Evolutionary conservation across 2,797 vertebrate species (phyloP).

Genomic region (Anabas testudineus): DNA sequence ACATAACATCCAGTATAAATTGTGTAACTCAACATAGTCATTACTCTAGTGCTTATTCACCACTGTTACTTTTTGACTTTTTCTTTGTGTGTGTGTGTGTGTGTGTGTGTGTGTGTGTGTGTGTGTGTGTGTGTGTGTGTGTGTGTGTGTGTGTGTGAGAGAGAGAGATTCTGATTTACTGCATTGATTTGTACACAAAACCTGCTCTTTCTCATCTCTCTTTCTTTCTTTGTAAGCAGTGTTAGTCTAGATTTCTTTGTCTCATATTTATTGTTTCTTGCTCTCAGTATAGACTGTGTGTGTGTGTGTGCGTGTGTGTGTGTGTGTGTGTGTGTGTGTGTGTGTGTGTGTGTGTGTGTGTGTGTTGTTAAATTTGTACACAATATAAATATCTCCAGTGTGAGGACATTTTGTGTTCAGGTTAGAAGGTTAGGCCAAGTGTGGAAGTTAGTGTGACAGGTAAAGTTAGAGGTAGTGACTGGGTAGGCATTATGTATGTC

Average conservation of each 20-base stretch:
- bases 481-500: too few species aligned
- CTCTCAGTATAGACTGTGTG: not conserved
- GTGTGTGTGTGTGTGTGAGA: not conserved
- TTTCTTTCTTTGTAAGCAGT: slow-evolving; percentile 3
- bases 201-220: slow-evolving; percentile 1
- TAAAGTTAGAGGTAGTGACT: too few species aligned
- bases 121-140: slow-evolving; percentile 2
- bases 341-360: not conserved
- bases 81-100: too few species aligned
- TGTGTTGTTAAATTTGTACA: not conserved
- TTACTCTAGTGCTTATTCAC: not conserved
- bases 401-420: too few species aligned
- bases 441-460: too few species aligned
- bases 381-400: too few species aligned
- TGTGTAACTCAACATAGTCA: slow-evolving; percentile 36
- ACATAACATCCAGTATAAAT: slow-evolving; percentile 23
- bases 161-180: slow-evolving; percentile 22
- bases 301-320: not conserved
- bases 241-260: not conserved
- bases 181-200: slow-evolving; percentile 41
- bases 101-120: slow-evolving; percentile 17
- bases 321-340: not conserved
- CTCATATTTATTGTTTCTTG: not conserved
- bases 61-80: not conserved
- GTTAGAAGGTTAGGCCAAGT: too few species aligned